Percentiles rank a stretch among this genome's conserved stretches.
Evolutionary conservation across 2,888 invertebrate genomes (phyloP).

Genomic region (Drosophila maculinotata): DNA sequence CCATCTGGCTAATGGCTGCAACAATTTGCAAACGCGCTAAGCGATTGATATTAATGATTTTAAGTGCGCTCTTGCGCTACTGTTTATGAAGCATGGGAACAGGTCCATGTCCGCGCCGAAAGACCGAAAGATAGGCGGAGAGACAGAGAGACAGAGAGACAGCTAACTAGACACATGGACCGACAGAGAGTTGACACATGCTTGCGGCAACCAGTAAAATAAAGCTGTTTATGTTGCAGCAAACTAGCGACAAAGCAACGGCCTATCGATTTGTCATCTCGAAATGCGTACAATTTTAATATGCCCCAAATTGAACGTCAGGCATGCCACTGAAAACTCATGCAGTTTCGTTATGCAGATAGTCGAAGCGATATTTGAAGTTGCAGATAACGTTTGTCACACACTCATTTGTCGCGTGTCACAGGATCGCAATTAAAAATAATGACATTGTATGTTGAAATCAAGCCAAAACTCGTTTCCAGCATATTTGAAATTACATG

Average conservation of each 20-base stretch:
- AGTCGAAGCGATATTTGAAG: too few species aligned
- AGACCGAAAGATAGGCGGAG: background rate
- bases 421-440: too few species aligned
- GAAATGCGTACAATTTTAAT: background rate
- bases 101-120: conserved; percentile 4
- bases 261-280: conserved; percentile 14
- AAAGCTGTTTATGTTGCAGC: conserved; percentile 11
- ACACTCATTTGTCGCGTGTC: too few species aligned
- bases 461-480: too few species aligned
- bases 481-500: too few species aligned
- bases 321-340: background rate
- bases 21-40: conserved; percentile 33
- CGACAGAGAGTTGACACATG: conserved; percentile 6
- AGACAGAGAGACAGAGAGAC: conserved; percentile 1
- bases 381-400: too few species aligned
- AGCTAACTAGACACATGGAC: background rate
- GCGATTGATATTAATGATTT: conserved; percentile 10
- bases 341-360: too few species aligned
- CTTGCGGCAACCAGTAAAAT: conserved; percentile 4
- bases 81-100: conserved; percentile 5
- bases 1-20: conserved; percentile 9
- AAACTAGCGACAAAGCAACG: background rate
- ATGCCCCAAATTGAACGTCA: conserved; percentile 6
- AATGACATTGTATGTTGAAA: too few species aligned
- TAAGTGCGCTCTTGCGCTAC: conserved; percentile 18